Base-by-base conservation (phyloP, 1,140 invertebrate genomes). In the Panagrolaimus sp. region DNA sequence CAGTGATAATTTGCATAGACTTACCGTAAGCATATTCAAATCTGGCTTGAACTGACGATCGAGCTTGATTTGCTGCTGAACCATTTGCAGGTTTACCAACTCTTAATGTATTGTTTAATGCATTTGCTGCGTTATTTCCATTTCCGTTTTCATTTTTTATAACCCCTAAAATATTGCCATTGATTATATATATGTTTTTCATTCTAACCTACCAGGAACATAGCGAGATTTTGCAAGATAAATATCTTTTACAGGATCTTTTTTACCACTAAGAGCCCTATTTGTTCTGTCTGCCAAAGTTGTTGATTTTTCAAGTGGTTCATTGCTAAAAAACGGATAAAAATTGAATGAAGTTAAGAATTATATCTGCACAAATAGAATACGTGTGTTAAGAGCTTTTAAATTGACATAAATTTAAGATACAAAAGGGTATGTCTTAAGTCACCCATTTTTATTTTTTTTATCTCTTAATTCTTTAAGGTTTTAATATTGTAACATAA, bases 221-320 rank as follows among this genome's bases (percentile, higher is more conserved):
- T 90, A 91, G 81, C 90, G 84, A 62, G 89, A 87, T 75, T 90
- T 87, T 48, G 85, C 87, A 46, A 90, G 76, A 80, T 90, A 91
- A 77, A 90, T 88, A 73, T 90, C 88, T 74, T 90, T 90, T 4
- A 38, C 31, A 0, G 88, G 89, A 71, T 79, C 74, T 20, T 78
- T 72, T 62, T 83, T 81, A n/a, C 73, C 75, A 47, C 75, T 78
- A n/a, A 68, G 45, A n/a, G 46, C 57, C n/a, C 63, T 31, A 23
- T 69, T 74, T 44, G 14, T 78, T 69, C 44, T 80, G 78, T 57
- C 81, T 80, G 66, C 78, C 77, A 75, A 78, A 38, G 70, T 72
- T 73, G 72, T 84, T 75, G 80, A 82, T 72, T 73, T 81, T 63
- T 44, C 68, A 72, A 42, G 67, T 62, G 68, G 63, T 61, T 57